Conservation (phyloP, 2,888 invertebrate genomes). For the Odontothrips loti region DNA sequence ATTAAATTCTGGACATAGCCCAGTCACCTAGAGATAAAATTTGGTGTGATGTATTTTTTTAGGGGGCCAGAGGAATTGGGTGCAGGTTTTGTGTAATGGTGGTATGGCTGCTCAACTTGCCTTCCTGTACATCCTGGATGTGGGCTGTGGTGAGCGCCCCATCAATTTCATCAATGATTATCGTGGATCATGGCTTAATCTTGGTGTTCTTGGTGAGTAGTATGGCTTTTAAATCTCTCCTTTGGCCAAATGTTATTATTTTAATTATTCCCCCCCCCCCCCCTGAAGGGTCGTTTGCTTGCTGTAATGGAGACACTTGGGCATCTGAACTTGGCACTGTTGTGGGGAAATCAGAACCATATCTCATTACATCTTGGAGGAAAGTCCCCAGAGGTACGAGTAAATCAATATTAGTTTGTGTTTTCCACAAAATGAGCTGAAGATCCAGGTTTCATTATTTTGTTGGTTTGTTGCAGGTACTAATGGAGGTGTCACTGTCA, state of each 20-base stretch:
- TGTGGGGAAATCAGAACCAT: constrained; percentile 61
- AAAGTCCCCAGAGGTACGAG: constrained; percentile 66
- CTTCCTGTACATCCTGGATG: constrained; percentile 71
- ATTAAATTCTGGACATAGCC: too few relatives aligned
- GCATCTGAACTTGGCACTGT: constrained; percentile 84
- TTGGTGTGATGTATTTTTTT: constrained; percentile 37
- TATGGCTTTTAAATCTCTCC: constrained; percentile 16
- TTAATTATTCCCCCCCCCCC: background rate
- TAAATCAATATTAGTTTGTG: too few relatives aligned
- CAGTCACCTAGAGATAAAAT: background rate
- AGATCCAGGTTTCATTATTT: background rate
- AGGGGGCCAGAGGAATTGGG: constrained; percentile 84
- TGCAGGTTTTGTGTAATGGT: constrained; percentile 84
- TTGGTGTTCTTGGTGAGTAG: constrained; percentile 65
- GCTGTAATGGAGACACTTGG: constrained; percentile 86
- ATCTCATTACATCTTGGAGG: constrained; percentile 67
- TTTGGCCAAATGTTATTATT: constrained; percentile 14
- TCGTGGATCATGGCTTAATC: constrained; percentile 74
- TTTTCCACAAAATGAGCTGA: background rate
- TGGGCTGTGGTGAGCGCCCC: constrained; percentile 71
- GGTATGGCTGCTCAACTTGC: constrained; percentile 81
- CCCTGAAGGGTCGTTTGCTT: constrained; percentile 64
- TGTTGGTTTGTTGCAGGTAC: constrained; percentile 57
- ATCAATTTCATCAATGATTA: constrained; percentile 73
- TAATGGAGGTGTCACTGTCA: constrained; percentile 75